Conservation (phyloP, 2,797 vertebrate species). For the Gorsachius magnificus region DNA sequence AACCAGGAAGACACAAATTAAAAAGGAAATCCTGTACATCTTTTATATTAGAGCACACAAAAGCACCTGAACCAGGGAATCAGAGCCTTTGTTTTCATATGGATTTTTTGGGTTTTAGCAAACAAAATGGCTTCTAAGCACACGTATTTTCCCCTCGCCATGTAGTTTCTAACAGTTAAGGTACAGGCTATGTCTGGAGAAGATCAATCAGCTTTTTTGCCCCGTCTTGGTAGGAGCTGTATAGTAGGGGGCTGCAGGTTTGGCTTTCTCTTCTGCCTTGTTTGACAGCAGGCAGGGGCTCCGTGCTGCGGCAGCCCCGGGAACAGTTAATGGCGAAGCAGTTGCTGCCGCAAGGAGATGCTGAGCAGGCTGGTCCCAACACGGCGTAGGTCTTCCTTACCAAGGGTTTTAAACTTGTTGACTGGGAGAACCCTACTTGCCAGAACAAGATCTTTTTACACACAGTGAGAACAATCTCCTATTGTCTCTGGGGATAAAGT, state of each 20-base stretch:
- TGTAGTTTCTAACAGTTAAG: rapidly evolving
- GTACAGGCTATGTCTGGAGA: not conserved
- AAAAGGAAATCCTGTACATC: not conserved
- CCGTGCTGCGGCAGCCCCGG: not conserved
- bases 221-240: not conserved
- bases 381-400: constrained; percentile 43
- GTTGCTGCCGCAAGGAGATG: constrained; percentile 18
- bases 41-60: not conserved
- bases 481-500: constrained; percentile 71
- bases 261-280: not conserved
- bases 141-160: not conserved
- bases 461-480: constrained; percentile 70
- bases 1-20: not conserved
- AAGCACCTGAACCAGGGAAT: not conserved
- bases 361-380: constrained; percentile 67
- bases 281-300: not conserved
- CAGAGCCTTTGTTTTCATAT: not conserved
- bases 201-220: not conserved
- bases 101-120: not conserved
- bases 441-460: constrained; percentile 73
- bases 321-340: not conserved
- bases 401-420: constrained; percentile 64
- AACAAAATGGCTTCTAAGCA: not conserved
- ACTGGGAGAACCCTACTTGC: constrained; percentile 72
- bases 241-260: not conserved